A percentile compares a stretch with the other conserved stretches of the same genome.
phyloP scores from a whole-genome alignment of 2,888 invertebrate genomes.

The Ophioninae sp. region DNA sequence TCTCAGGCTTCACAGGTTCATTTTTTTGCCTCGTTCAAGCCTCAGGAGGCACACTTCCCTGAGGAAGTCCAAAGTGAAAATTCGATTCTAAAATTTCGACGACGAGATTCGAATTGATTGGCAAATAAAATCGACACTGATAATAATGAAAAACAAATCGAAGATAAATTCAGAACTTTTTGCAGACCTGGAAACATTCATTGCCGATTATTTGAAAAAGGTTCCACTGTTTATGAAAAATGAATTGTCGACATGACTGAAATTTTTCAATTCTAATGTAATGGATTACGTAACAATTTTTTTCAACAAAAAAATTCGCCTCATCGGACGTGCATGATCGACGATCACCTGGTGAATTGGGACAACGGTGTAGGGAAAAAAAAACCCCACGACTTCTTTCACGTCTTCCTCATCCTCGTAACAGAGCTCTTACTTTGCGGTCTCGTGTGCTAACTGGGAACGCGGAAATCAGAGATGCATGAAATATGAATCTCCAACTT shows the following conservation, averaged over 20 bases:
- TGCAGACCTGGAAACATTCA: neutral
- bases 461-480: conserved; percentile 33
- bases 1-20: neutral
- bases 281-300: neutral
- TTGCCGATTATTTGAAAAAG: neutral
- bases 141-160: neutral
- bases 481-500: conserved; percentile 24
- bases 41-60: neutral
- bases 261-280: neutral
- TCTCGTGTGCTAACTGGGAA: conserved; percentile 6
- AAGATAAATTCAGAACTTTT: neutral
- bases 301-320: conserved; percentile 2
- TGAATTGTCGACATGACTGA: neutral
- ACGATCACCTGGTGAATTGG: conserved; percentile 1
- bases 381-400: conserved; percentile 21
- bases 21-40: neutral
- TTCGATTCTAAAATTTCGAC: neutral
- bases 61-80: neutral
- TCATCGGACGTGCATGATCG: conserved; percentile 23
- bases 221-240: neutral
- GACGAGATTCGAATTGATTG: neutral
- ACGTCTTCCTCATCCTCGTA: conserved; percentile 37
- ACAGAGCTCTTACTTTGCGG: conserved; percentile 14
- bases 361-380: conserved; percentile 1
- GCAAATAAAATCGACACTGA: neutral